These are phyloP conservation scores for Crypturellus undulatus DNA, from an alignment of 2,113 vertebrate genomes.

Conservation along the genomic window DNA sequence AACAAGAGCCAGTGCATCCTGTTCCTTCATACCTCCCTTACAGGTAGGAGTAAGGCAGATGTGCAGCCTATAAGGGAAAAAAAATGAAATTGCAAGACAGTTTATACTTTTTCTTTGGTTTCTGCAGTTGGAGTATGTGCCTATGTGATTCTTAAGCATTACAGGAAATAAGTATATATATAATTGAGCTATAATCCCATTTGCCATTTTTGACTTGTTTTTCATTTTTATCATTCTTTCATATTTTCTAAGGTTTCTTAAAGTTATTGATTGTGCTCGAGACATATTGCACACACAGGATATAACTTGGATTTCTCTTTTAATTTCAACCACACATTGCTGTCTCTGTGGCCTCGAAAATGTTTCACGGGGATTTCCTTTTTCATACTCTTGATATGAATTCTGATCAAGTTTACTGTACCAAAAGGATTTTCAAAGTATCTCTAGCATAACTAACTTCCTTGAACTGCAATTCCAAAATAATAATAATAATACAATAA, in stretches of 20 bases:
- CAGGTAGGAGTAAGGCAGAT: no score
- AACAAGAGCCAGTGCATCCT: no score
- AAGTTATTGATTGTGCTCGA: background rate
- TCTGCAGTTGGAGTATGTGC: background rate
- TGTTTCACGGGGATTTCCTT: background rate
- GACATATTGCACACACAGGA: background rate
- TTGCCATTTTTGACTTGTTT: background rate
- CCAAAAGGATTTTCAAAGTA: background rate
- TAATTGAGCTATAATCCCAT: accelerated
- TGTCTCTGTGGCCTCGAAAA: background rate
- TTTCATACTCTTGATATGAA: background rate
- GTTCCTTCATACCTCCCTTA: no score
- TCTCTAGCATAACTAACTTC: background rate
- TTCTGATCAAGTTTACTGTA: background rate
- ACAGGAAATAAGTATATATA: background rate
- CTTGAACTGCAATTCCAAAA: background rate
- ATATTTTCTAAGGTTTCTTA: background rate
- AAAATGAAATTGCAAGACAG: background rate
- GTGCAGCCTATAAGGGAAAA: no score
- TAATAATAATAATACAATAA: no score
- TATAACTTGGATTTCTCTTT: background rate
- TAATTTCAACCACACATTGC: background rate
- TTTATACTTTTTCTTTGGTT: background rate
- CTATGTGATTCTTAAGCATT: background rate
- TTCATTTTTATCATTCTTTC: background rate